These are phyloP conservation scores for Anastrepha ludens DNA, from an alignment of 1,140 invertebrate genomes.

Conservation along the genomic window DNA sequence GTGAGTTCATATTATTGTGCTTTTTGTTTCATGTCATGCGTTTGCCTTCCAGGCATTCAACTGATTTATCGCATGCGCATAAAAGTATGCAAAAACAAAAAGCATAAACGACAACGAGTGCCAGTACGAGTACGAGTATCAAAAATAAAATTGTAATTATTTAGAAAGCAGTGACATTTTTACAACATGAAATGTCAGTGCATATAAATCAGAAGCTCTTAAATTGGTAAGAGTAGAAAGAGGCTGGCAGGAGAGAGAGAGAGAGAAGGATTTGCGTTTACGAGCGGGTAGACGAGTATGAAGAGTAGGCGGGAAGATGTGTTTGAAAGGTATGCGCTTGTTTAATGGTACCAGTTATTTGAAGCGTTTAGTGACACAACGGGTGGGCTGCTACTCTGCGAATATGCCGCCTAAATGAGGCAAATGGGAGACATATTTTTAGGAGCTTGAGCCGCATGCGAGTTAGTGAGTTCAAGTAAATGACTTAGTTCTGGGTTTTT, in stretches of 20 bases:
- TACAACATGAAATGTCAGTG: constrained; percentile 45
- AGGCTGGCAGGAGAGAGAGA: background rate
- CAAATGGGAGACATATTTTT: background rate
- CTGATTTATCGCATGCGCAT: constrained; percentile 3
- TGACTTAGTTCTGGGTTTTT: background rate
- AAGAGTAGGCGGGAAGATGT: background rate
- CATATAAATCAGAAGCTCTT: constrained; percentile 34
- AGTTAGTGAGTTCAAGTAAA: background rate
- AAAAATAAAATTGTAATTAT: constrained; percentile 55
- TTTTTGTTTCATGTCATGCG: background rate
- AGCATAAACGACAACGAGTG: background rate
- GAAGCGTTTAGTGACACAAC: constrained; percentile 21
- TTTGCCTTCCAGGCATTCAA: constrained; percentile 1
- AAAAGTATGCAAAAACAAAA: constrained; percentile 30
- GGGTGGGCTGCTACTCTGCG: background rate
- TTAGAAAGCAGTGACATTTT: constrained; percentile 55
- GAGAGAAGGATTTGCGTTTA: background rate
- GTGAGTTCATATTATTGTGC: background rate
- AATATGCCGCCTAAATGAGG: background rate
- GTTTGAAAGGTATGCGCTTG: background rate
- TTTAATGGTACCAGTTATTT: constrained; percentile 28
- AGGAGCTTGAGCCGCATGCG: background rate
- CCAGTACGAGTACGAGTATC: background rate
- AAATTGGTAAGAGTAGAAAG: constrained; percentile 9
- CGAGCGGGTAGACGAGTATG: background rate